These are phyloP conservation scores for Perodicticus potto DNA, from an alignment of 2,797 vertebrate genomes.

Conservation along the genomic window DNA sequence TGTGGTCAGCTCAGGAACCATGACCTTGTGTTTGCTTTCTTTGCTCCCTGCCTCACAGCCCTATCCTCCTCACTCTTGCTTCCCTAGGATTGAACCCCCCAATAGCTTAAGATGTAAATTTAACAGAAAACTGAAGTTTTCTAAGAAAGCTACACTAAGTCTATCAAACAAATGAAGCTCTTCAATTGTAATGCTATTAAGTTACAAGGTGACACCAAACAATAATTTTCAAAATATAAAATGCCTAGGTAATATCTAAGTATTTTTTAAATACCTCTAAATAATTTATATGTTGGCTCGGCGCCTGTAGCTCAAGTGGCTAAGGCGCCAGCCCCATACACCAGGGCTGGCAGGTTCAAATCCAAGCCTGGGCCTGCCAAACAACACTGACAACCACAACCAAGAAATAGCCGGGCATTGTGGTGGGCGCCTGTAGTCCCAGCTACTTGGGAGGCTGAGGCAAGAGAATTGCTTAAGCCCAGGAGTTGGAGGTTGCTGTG, in stretches of 20 bases:
- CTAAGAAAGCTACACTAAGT: not conserved
- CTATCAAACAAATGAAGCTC: not conserved
- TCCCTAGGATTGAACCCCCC: not conserved
- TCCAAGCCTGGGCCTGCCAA: no score
- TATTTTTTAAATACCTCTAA: constrained; percentile 42
- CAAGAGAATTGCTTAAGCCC: no score
- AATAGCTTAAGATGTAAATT: not conserved
- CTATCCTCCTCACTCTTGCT: not conserved
- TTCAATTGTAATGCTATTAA: not conserved
- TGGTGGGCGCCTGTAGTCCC: no score
- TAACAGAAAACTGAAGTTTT: not conserved
- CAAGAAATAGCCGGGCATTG: no score
- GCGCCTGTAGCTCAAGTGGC: no score
- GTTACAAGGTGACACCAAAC: not conserved
- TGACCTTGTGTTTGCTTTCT: not conserved
- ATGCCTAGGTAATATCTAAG: not conserved
- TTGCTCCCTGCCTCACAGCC: not conserved
- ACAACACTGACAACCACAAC: no score
- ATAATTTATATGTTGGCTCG: not conserved
- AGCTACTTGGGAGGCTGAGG: no score
- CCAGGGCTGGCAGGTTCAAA: no score
- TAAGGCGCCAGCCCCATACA: no score
- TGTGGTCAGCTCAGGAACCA: not conserved
- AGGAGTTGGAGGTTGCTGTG: no score
- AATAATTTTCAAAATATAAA: constrained; percentile 4